Evolutionary conservation across 2,797 vertebrate species (phyloP).

Genomic region (Rhinophrynus dorsalis): DNA sequence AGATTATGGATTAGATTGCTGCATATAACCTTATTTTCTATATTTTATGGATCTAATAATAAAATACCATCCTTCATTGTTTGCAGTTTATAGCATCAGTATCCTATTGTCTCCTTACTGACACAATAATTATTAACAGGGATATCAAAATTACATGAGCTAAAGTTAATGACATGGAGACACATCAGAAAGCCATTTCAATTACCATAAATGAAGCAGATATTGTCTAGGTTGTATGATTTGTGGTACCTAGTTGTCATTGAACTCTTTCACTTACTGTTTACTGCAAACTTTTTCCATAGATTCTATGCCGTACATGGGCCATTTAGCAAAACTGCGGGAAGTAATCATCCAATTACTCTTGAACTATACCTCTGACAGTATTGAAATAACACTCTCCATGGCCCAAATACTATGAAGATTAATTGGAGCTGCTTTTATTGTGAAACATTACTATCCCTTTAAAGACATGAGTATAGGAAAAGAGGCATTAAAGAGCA

Average conservation of each 20-base stretch:
- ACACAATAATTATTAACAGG: conserved; percentile 44
- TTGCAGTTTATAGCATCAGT: background rate
- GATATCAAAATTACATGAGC: conserved; percentile 40
- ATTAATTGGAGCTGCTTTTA: too few species aligned
- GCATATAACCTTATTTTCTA: conserved; percentile 27
- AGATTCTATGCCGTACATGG: conserved; percentile 16
- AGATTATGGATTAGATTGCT: conserved; percentile 32
- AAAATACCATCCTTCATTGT: conserved; percentile 10
- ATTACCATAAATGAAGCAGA: conserved; percentile 42
- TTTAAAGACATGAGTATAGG: too few species aligned
- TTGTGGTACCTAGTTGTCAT: conserved; percentile 11
- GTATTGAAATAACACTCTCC: too few species aligned
- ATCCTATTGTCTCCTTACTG: conserved; percentile 29
- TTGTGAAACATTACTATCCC: too few species aligned
- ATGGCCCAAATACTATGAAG: too few species aligned
- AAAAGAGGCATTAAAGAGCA: too few species aligned
- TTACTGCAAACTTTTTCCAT: conserved; percentile 1
- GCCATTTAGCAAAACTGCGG: conserved; percentile 16
- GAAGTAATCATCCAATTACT: too few species aligned
- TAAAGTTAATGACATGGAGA: conserved; percentile 43
- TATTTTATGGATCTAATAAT: conserved; percentile 3
- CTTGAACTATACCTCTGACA: too few species aligned
- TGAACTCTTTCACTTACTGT: conserved; percentile 9
- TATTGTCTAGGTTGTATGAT: conserved; percentile 36
- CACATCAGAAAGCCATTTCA: conserved; percentile 31